Percentiles rank a stretch among this genome's conserved stretches.
phyloP scores from a whole-genome alignment of 2,797 vertebrate genomes.

The Tenualosa thibaudeaui region DNA sequence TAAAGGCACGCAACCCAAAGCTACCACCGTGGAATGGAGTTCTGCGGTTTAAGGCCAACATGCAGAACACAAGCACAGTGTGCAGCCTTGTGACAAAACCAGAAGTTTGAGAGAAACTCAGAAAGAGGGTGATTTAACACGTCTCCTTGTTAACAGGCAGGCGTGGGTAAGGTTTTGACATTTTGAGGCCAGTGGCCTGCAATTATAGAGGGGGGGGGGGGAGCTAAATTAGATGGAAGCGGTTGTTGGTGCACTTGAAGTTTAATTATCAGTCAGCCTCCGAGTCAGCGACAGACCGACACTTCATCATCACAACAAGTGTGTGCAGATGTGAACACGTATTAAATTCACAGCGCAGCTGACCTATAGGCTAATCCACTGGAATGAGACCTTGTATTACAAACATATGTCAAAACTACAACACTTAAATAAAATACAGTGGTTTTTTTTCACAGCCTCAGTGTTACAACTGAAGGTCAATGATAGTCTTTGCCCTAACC shows the following conservation, averaged over 20 bases:
- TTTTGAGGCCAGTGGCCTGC: conserved; percentile 6
- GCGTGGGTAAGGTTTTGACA: neutral
- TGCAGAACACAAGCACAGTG: neutral
- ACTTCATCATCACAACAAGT: conserved; percentile 10
- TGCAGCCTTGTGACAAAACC: neutral
- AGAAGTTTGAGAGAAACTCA: neutral
- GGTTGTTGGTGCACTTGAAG: neutral
- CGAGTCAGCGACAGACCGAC: neutral
- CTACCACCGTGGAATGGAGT: neutral
- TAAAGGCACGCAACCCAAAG: neutral
- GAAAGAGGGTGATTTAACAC: neutral
- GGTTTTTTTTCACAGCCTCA: neutral
- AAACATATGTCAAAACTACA: neutral
- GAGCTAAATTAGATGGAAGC: conserved; percentile 3
- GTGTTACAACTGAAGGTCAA: conserved; percentile 41
- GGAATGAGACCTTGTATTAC: neutral
- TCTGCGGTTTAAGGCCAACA: neutral
- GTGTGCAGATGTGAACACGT: conserved; percentile 1
- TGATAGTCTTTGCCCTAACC: conserved; percentile 22
- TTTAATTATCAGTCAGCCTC: conserved; percentile 19
- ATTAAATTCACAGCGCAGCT: neutral
- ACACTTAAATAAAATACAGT: neutral
- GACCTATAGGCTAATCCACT: conserved; percentile 17
- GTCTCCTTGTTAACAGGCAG: conserved; percentile 14
- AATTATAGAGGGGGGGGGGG: neutral